Evolutionary conservation across 92 coral and sea anemone species (phyloP).

Genomic region (Epizoanthus illoricatus): DNA sequence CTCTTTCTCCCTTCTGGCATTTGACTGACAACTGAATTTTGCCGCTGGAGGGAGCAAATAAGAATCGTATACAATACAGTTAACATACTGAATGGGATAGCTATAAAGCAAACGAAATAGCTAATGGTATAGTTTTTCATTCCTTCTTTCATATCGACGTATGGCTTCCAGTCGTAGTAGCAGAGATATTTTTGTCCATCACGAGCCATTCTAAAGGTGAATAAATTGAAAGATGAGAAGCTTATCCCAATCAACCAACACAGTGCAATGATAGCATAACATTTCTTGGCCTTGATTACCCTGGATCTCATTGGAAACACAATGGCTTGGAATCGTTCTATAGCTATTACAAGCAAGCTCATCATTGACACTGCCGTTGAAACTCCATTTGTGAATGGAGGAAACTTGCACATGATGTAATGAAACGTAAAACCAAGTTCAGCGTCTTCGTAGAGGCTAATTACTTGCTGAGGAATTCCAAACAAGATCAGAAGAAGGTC

Average conservation of each 20-base stretch:
- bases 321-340: conserved; percentile 31
- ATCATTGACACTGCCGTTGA: conserved; percentile 23
- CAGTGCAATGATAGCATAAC: background rate
- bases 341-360: conserved; percentile 11
- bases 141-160: background rate
- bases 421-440: background rate
- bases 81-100: conserved; percentile 4
- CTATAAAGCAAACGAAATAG: conserved; percentile 16
- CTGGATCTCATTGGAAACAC: conserved; percentile 5
- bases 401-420: conserved; percentile 27
- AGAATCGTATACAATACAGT: conserved; percentile 3
- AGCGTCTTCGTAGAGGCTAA: background rate
- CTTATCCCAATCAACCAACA: conserved; percentile 11
- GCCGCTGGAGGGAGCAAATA: conserved; percentile 13
- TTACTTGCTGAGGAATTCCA: conserved; percentile 16
- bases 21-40: background rate
- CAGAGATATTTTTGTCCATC: background rate
- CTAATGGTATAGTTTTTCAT: conserved; percentile 1
- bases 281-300: background rate
- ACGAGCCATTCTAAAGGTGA: background rate
- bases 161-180: conserved; percentile 5
- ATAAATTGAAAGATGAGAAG: conserved; percentile 5
- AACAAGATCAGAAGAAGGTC: conserved; percentile 11
- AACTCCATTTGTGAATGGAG: conserved; percentile 27
- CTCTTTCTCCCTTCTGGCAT: conserved; percentile 24